Percentiles rank a stretch among this genome's conserved stretches.
Evolutionary conservation across 2,797 vertebrate species (phyloP).

Genomic region (Rhinophrynus dorsalis): DNA sequence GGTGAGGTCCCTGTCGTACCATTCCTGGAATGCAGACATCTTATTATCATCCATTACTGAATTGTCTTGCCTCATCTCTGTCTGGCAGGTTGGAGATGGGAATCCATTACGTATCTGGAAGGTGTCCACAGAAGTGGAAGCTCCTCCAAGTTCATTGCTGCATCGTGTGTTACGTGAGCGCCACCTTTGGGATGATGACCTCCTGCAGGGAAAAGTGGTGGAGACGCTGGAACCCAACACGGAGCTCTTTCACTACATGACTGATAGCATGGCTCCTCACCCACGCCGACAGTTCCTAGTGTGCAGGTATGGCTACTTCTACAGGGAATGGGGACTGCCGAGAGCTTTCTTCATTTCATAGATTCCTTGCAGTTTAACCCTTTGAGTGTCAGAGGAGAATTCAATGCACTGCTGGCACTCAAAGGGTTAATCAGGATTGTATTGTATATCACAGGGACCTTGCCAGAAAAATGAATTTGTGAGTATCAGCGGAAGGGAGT

Average conservation of each 20-base stretch:
- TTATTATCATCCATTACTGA: not conserved
- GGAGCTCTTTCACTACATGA: constrained; percentile 81
- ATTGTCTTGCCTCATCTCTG: not conserved
- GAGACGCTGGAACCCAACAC: constrained; percentile 74
- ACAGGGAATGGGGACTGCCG: no score
- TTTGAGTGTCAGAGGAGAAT: no score
- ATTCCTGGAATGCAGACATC: not conserved
- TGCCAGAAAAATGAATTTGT: no score
- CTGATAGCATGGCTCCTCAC: constrained; percentile 83
- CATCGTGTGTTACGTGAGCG: constrained; percentile 79
- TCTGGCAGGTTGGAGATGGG: constrained; percentile 70
- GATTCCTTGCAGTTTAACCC: no score
- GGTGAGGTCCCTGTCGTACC: constrained; percentile 61
- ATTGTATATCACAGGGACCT: no score
- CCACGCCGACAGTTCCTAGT: constrained; percentile 78
- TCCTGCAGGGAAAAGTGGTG: constrained; percentile 77
- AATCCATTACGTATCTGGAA: constrained; percentile 80
- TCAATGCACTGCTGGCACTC: no score
- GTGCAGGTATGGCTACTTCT: constrained; percentile 72
- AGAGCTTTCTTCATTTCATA: no score
- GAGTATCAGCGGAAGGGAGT: no score
- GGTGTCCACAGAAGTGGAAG: constrained; percentile 72
- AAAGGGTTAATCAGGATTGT: no score
- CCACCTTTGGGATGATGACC: constrained; percentile 83
- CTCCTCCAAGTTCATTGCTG: constrained; percentile 68